Evolutionary conservation across 2,888 invertebrate genomes (phyloP).

Genomic region (Ypsolopha sequella): DNA sequence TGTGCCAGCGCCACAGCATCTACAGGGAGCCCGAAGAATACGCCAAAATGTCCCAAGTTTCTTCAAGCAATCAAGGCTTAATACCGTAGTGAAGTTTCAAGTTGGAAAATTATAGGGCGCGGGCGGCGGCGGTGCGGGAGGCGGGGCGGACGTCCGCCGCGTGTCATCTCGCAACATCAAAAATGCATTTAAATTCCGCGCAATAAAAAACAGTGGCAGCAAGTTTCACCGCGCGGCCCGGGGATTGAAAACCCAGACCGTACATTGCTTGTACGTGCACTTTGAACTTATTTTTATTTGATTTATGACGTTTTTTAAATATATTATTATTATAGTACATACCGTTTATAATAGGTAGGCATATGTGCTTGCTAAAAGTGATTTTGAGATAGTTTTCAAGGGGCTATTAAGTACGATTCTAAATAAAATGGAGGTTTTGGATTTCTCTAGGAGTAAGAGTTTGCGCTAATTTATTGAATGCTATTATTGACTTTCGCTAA

Average conservation of each 20-base stretch:
- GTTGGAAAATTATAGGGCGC: conserved; percentile 68
- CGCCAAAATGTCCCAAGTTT: conserved; percentile 69
- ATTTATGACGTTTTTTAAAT: too few species aligned
- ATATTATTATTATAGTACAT: too few species aligned
- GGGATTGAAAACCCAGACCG: conserved; percentile 37
- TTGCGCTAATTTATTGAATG: too few species aligned
- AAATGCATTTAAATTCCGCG: conserved; percentile 72
- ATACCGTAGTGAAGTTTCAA: conserved; percentile 70
- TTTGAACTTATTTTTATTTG: too few species aligned
- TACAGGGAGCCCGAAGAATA: conserved; percentile 66
- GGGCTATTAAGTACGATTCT: too few species aligned
- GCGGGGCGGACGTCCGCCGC: conserved; percentile 62
- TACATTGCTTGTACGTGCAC: conserved; percentile 1
- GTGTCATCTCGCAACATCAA: conserved; percentile 72
- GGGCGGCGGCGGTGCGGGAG: conserved; percentile 25
- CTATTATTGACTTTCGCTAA: too few species aligned
- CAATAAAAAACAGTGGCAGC: conserved; percentile 68
- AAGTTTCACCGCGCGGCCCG: conserved; percentile 61
- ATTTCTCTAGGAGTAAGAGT: too few species aligned
- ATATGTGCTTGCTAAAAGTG: too few species aligned
- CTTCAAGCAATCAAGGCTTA: conserved; percentile 70
- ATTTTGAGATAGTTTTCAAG: too few species aligned
- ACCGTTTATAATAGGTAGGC: too few species aligned
- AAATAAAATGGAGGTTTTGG: too few species aligned
- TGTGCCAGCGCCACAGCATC: conserved; percentile 58